Evolutionary conservation across 2,797 vertebrate species (phyloP), one percentile per base, ranked within the genome.

Genomic region (Borostomias antarcticus): DNA sequence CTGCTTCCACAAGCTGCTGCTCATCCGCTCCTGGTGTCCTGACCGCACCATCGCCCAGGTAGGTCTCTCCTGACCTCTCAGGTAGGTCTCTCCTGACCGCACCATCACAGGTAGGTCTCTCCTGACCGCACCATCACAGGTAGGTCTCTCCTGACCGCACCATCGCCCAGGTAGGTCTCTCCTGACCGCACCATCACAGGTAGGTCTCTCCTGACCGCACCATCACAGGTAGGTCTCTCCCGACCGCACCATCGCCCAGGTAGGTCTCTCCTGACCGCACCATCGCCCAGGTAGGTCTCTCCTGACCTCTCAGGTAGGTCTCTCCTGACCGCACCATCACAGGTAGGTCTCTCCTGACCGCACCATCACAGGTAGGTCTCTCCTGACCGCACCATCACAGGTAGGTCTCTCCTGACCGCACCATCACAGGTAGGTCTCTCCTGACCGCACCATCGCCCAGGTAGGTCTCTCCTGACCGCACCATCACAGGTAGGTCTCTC

Each of bases 11-110:
- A 91, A 83, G 8, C 92, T 99, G 73, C 95, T 99, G 19, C 94
- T 99, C 53, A 95, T 98, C 71, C 93, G 96, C 74, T 96, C 95
- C 71, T 99, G 96, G 94, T 99, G 96, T 86, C 96, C 96, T 0
- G 97, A 99, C 83, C 94, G 97, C 81, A 98, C 95, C 63, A 97
- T 96, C 9, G 95, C 96, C 66, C 96, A 99, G 94, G 97, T 98
- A 83, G 52, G 21, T 17, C 48, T 45, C 40, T 15, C 15, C 17
- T 43, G 40, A 3, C 40, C 40, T 43, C 40, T 43, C 15, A 43
- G 5, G 13, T 43, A n/a, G 40, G 0, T 17, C 40, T 43, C 40
- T 15, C 13, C 15, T 17, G 40, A 0, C 40, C 15, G 4, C 40
- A 43, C 40, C 40, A 15, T n/a, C n/a, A n/a, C n/a, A n/a, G n/a